A percentile compares a stretch with the other conserved stretches of the same genome.
Conservation (phyloP, 1,140 invertebrate species). For the Zeugodacus cucurbitae region DNA sequence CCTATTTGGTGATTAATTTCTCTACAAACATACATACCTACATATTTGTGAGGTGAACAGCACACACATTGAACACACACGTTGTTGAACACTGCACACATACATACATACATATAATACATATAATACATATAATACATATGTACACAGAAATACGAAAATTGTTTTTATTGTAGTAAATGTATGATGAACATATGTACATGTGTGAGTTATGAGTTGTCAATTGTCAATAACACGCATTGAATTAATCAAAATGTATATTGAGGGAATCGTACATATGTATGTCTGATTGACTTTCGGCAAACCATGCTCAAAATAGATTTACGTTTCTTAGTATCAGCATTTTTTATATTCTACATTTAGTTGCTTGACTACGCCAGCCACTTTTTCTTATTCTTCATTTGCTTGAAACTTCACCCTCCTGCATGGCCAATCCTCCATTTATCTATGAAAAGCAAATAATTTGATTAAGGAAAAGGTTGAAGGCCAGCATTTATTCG, state of each 20-base stretch:
- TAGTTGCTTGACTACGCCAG: too few species aligned
- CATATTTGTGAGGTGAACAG: neutral
- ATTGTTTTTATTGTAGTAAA: too few species aligned
- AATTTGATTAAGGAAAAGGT: too few species aligned
- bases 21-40: neutral
- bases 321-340: neutral
- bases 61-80: neutral
- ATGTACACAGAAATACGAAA: too few species aligned
- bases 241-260: neutral
- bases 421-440: too few species aligned
- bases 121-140: too few species aligned
- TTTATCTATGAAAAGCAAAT: too few species aligned
- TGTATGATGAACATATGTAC: neutral
- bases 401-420: neutral
- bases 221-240: neutral
- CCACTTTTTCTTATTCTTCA: neutral
- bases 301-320: too few species aligned
- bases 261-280: neutral
- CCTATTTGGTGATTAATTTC: neutral
- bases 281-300: neutral
- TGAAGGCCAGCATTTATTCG: too few species aligned
- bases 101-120: too few species aligned
- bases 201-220: neutral
- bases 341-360: neutral
- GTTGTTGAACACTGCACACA: too few species aligned